phyloP scores from a whole-genome alignment of 2,888 invertebrate species.

The Petrophora chlorosata region DNA sequence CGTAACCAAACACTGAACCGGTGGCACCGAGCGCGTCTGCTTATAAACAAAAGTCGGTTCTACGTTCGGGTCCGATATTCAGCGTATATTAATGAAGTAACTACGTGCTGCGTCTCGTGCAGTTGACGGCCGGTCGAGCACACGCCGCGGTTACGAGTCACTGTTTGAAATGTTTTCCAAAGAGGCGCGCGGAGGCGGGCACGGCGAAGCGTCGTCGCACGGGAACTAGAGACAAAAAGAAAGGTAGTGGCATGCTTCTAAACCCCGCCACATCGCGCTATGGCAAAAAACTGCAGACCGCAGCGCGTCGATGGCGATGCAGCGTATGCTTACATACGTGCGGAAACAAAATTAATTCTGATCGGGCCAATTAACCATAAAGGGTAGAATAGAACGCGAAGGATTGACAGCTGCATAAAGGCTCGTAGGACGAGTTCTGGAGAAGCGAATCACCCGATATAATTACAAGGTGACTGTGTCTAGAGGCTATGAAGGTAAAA shows the following conservation, averaged over 20 bases:
- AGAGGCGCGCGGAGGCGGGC: slow-evolving; percentile 51
- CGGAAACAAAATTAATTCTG: slow-evolving; percentile 45
- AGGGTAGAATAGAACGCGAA: slow-evolving; percentile 23
- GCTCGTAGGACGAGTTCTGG: slow-evolving; percentile 13
- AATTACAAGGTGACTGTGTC: neutral
- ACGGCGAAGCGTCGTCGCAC: slow-evolving; percentile 54
- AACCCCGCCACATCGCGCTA: slow-evolving; percentile 48
- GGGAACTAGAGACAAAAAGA: slow-evolving; percentile 63
- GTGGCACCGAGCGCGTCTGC: slow-evolving; percentile 55
- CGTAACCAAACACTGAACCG: slow-evolving; percentile 62
- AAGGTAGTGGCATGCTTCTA: slow-evolving; percentile 50
- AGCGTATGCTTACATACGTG: slow-evolving; percentile 27
- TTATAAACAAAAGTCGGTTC: slow-evolving; percentile 68
- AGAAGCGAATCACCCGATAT: neutral
- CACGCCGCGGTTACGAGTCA: slow-evolving; percentile 38
- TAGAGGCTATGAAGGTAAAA: slow-evolving; percentile 14
- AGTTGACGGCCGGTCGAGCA: slow-evolving; percentile 38
- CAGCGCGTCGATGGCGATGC: slow-evolving; percentile 13
- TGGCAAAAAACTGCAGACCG: slow-evolving; percentile 42
- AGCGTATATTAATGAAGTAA: slow-evolving; percentile 54
- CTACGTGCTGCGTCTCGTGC: slow-evolving; percentile 35
- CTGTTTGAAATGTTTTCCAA: slow-evolving; percentile 36
- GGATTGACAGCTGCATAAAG: slow-evolving; percentile 22
- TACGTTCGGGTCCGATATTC: slow-evolving; percentile 48
- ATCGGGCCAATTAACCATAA: slow-evolving; percentile 42